Evolutionary conservation across 2,113 vertebrate species (phyloP).

Genomic region (Menura novaehollandiae): DNA sequence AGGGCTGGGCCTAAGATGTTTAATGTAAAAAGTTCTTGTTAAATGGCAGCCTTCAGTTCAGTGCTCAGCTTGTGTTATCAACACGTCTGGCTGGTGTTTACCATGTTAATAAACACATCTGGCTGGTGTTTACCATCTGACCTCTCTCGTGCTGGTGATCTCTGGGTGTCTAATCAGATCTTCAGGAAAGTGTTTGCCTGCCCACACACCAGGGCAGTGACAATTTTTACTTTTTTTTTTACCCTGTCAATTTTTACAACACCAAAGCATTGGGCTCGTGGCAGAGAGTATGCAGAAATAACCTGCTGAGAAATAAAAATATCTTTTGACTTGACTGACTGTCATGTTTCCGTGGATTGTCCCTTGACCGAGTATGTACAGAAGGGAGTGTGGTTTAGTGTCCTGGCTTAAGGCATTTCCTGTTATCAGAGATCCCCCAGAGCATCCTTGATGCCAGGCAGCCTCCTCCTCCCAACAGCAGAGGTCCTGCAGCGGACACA

Average conservation of each 20-base stretch:
- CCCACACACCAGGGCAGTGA: too few species aligned
- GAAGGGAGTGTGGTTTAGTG: neutral
- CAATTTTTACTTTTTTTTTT: neutral
- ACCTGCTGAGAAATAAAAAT: neutral
- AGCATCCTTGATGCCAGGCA: neutral
- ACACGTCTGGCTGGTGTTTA: neutral
- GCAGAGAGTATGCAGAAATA: fast-evolving
- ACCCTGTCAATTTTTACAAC: neutral
- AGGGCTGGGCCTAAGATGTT: neutral
- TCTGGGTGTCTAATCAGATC: neutral
- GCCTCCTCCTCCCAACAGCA: neutral
- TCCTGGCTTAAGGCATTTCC: neutral
- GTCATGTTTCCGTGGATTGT: neutral
- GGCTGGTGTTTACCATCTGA: neutral
- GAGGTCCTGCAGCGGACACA: neutral
- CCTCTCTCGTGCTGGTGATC: neutral
- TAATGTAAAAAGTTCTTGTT: neutral
- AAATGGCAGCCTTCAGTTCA: neutral
- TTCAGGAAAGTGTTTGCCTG: neutral
- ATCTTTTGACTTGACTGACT: neutral
- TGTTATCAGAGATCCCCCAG: neutral
- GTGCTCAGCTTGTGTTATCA: neutral
- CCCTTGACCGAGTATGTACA: neutral
- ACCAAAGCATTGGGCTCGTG: neutral
- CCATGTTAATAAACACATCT: neutral